Conservation (phyloP, 1,140 invertebrate genomes). For the Drosophila gunungcola region DNA sequence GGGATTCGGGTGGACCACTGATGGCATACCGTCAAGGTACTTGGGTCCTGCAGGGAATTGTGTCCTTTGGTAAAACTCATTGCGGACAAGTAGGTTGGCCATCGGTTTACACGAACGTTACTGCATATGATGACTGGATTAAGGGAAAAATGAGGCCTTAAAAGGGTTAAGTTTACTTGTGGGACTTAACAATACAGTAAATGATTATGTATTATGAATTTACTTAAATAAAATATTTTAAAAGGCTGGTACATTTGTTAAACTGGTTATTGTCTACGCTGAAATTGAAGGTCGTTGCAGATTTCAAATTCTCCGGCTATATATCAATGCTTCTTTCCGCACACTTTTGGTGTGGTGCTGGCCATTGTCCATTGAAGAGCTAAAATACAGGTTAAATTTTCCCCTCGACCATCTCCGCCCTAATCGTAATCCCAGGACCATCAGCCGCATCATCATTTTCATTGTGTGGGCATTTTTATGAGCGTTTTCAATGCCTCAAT, state of each 20-base stretch:
- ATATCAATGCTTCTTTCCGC: too few species aligned
- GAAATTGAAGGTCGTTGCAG: too few species aligned
- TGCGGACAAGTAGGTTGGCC: conserved; percentile 84
- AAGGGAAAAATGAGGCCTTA: background rate
- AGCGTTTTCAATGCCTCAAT: conserved; percentile 71
- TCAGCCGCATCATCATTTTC: conserved; percentile 77
- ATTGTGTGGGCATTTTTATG: conserved; percentile 83
- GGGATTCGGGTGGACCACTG: conserved; percentile 90
- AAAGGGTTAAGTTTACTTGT: too few species aligned
- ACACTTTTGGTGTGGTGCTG: background rate
- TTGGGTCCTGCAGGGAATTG: conserved; percentile 86
- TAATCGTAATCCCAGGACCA: conserved; percentile 39
- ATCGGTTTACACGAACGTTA: conserved; percentile 85
- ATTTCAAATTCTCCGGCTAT: too few species aligned
- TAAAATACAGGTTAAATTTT: conserved; percentile 36
- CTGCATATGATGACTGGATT: conserved; percentile 85
- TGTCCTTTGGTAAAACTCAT: conserved; percentile 85
- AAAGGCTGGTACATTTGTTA: too few species aligned
- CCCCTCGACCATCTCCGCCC: conserved; percentile 3
- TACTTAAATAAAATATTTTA: too few species aligned
- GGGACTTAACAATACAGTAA: too few species aligned
- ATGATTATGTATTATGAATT: too few species aligned
- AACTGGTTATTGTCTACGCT: too few species aligned
- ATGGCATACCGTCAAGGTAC: conserved; percentile 84
- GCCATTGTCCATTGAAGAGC: conserved; percentile 51